Evolutionary conservation across 2,888 invertebrate genomes (phyloP).

Genomic region (Drosophila seclusa): DNA sequence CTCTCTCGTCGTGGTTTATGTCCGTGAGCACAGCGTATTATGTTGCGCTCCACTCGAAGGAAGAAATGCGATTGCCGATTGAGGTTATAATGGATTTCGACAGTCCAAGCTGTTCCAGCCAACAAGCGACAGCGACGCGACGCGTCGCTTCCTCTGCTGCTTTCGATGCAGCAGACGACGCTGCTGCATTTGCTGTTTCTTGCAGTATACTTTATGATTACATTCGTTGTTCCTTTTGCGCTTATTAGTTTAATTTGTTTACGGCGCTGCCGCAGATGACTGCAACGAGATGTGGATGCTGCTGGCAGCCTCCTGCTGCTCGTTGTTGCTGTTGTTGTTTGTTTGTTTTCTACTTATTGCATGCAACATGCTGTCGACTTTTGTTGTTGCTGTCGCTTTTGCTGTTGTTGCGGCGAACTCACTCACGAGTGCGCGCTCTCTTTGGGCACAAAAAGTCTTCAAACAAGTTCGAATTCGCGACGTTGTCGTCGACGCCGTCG

Average conservation of each 20-base stretch:
- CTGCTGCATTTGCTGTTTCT: constrained; percentile 41
- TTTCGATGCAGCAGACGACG: constrained; percentile 20
- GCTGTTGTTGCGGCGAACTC: constrained; percentile 60
- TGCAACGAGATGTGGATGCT: constrained; percentile 46
- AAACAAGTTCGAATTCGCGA: constrained; percentile 80
- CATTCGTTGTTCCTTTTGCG: constrained; percentile 70
- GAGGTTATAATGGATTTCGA: constrained; percentile 83
- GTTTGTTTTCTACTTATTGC: constrained; percentile 50
- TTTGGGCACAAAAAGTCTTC: constrained; percentile 60
- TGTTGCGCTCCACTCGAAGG: constrained; percentile 77
- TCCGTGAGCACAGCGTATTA: constrained; percentile 52
- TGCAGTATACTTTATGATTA: constrained; percentile 66
- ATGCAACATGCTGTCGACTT: constrained; percentile 75
- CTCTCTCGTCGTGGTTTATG: constrained; percentile 48
- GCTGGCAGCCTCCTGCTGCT: constrained; percentile 29
- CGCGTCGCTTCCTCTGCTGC: constrained; percentile 28
- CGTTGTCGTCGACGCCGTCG: constrained; percentile 55
- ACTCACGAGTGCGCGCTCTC: constrained; percentile 55
- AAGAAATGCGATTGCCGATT: constrained; percentile 81
- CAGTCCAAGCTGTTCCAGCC: constrained; percentile 73
- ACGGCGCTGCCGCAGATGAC: constrained; percentile 39
- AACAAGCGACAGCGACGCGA: constrained; percentile 34
- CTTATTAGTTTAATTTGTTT: constrained; percentile 79
- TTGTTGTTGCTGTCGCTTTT: constrained; percentile 42
- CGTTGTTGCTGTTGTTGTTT: constrained; percentile 12